A percentile compares a stretch with the other conserved stretches of the same genome.
Evolutionary conservation across 2,888 invertebrate species (phyloP).

Genomic region (Macrosiphum euphorbiae): DNA sequence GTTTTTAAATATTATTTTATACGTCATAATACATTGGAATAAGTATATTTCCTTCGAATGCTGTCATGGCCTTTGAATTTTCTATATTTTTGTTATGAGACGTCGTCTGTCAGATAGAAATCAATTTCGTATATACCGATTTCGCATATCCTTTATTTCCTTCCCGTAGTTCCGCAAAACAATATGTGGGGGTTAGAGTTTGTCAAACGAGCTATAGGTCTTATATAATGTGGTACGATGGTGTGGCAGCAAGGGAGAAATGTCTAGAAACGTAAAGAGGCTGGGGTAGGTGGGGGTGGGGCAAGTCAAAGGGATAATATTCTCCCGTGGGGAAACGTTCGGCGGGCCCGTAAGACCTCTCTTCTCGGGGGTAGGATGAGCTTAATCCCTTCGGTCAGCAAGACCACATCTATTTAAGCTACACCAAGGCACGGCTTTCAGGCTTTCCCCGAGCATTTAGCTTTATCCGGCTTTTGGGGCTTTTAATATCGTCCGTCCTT

Average conservation of each 20-base stretch:
- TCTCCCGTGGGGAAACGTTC: slow-evolving; percentile 63
- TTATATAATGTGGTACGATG: background rate
- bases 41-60: background rate
- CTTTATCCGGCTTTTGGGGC: slow-evolving; percentile 65
- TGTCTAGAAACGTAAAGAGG: background rate
- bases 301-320: slow-evolving; percentile 62
- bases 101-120: slow-evolving; percentile 4
- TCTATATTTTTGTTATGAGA: background rate
- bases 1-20: background rate
- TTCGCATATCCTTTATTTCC: slow-evolving; percentile 37
- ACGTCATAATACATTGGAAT: background rate
- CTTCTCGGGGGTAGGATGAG: slow-evolving; percentile 59
- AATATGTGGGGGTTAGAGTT: slow-evolving; percentile 49
- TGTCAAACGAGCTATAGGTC: slow-evolving; percentile 48
- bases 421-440: slow-evolving; percentile 62
- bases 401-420: slow-evolving; percentile 64
- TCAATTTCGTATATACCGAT: slow-evolving; percentile 52
- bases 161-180: slow-evolving; percentile 17
- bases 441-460: slow-evolving; percentile 64
- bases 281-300: background rate
- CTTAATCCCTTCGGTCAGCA: slow-evolving; percentile 65
- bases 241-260: slow-evolving; percentile 21
- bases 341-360: slow-evolving; percentile 55
- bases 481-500: slow-evolving; percentile 64
- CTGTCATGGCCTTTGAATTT: background rate